Conservation (phyloP, 1,140 invertebrate species). For the Radopholus similis region DNA sequence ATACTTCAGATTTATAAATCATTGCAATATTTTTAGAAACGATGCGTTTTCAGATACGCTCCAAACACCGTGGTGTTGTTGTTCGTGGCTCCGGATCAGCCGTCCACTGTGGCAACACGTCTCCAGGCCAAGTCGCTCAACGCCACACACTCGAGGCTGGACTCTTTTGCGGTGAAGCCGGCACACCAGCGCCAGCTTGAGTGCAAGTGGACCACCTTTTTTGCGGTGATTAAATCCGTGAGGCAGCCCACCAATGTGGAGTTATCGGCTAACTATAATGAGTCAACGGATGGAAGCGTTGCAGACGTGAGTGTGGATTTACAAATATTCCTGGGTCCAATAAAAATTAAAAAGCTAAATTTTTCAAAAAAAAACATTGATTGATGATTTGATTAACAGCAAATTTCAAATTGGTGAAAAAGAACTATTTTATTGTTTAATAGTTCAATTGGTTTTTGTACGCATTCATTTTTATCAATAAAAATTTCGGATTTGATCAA, state of each 20-base stretch:
- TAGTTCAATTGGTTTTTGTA: too few relatives aligned
- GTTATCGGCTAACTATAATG: neutral
- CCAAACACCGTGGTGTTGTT: neutral
- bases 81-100: neutral
- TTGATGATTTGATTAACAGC: too few relatives aligned
- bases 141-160: neutral
- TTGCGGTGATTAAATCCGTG: neutral
- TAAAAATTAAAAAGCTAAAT: constrained; percentile 34
- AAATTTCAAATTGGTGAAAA: too few relatives aligned
- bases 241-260: neutral
- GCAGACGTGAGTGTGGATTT: neutral
- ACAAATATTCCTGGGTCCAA: neutral
- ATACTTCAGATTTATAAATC: too few relatives aligned
- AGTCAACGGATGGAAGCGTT: neutral
- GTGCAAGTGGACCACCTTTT: neutral
- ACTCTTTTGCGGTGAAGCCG: neutral
- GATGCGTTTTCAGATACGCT: neutral
- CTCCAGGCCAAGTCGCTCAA: neutral
- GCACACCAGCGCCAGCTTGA: neutral
- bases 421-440: too few relatives aligned
- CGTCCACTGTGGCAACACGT: neutral
- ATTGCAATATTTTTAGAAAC: too few relatives aligned
- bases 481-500: too few relatives aligned
- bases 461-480: too few relatives aligned
- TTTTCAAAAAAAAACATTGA: too few relatives aligned